phyloP scores from a whole-genome alignment of 2,113 vertebrate species.

The Gasterosteus aculeatus region DNA sequence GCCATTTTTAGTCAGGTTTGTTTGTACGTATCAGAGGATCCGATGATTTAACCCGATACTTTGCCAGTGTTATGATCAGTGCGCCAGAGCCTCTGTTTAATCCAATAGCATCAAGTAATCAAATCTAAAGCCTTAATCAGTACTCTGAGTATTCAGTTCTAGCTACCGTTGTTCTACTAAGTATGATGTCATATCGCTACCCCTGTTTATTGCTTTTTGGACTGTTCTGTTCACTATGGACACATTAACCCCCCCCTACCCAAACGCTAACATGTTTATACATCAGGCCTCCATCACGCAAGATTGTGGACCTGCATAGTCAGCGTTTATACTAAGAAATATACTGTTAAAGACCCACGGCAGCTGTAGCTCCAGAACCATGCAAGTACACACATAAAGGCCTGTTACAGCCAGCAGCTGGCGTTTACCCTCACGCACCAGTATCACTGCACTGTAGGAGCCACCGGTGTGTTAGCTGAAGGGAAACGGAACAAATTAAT shows the following conservation, averaged over 20 bases:
- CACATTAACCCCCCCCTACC: slow-evolving; percentile 14
- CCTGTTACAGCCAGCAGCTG: slow-evolving; percentile 52
- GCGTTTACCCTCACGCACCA: slow-evolving; percentile 49
- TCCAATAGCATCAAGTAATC: slow-evolving; percentile 60
- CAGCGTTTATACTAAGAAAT: slow-evolving; percentile 51
- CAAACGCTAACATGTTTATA: slow-evolving; percentile 31
- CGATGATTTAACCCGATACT: slow-evolving; percentile 19
- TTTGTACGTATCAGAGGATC: slow-evolving; percentile 66
- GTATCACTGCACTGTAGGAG: slow-evolving; percentile 66
- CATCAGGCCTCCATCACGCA: slow-evolving; percentile 24
- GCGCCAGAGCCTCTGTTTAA: slow-evolving; percentile 45
- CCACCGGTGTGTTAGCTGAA: slow-evolving; percentile 49
- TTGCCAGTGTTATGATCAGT: slow-evolving; percentile 25
- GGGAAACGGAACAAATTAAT: slow-evolving; percentile 58
- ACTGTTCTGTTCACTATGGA: slow-evolving; percentile 47
- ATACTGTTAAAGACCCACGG: slow-evolving; percentile 48
- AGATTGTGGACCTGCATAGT: slow-evolving; percentile 32
- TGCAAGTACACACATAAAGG: slow-evolving; percentile 48
- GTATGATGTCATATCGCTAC: slow-evolving; percentile 65
- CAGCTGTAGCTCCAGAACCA: slow-evolving; percentile 57
- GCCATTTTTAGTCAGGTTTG: slow-evolving; percentile 68
- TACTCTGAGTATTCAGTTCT: slow-evolving; percentile 60
- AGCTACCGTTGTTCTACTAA: slow-evolving; percentile 55
- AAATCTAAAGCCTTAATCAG: slow-evolving; percentile 75
- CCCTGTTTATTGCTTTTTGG: slow-evolving; percentile 41